Evolutionary conservation across 2,113 vertebrate species (phyloP).

Genomic region (Halichoeres trimaculatus): DNA sequence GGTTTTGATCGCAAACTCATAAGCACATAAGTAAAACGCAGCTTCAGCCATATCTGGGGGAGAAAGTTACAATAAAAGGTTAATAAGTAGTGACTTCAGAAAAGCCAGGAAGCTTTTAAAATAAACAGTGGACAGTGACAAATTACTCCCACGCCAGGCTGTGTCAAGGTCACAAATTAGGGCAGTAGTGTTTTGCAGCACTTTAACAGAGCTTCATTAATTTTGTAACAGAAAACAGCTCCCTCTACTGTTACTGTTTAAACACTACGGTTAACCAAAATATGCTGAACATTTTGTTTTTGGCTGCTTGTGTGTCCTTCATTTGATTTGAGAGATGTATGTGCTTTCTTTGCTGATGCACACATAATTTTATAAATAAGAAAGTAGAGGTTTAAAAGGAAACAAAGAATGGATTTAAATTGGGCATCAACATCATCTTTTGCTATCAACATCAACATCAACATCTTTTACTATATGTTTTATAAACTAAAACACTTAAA

Average conservation of each 20-base stretch:
- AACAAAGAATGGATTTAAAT: no score
- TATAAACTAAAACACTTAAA: no score
- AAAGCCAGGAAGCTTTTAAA: not conserved
- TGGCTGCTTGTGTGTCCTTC: not conserved
- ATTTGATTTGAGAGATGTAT: not conserved
- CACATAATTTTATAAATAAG: no score
- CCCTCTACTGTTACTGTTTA: slow-evolving; percentile 15
- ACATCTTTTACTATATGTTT: no score
- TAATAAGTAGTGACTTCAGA: not conserved
- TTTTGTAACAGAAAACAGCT: slow-evolving; percentile 22
- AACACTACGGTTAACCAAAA: not conserved
- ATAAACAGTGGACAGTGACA: not conserved
- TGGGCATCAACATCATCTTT: no score
- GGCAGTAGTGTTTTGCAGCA: not conserved
- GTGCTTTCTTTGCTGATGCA: no score
- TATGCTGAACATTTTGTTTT: not conserved
- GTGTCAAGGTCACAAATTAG: not conserved
- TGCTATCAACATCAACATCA: no score
- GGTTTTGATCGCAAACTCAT: slow-evolving; percentile 91
- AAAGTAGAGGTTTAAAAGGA: no score
- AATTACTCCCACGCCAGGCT: not conserved
- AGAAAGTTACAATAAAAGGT: slow-evolving; percentile 21
- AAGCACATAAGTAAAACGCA: slow-evolving; percentile 93
- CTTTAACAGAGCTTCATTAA: not conserved
- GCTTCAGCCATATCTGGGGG: slow-evolving; percentile 90